Evolutionary conservation across 2,888 invertebrate genomes (phyloP).

Genomic region (Morpho helenor): DNA sequence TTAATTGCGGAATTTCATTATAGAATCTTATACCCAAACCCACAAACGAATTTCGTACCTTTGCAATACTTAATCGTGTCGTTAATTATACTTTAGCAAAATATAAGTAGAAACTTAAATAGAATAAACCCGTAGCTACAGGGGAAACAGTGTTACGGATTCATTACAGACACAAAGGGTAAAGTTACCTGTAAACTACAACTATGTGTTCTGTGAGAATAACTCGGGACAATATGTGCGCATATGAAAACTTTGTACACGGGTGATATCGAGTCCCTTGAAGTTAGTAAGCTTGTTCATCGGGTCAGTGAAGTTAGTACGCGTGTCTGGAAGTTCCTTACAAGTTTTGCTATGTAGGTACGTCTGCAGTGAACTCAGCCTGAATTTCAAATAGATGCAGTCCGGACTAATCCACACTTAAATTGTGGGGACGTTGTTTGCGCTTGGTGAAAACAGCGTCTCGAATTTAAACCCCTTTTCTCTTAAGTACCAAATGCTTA

Average conservation of each 20-base stretch:
- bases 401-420: slow-evolving; percentile 27
- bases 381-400: slow-evolving; percentile 32
- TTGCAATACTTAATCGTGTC: no score
- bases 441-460: slow-evolving; percentile 5
- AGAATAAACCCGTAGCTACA: slow-evolving; percentile 27
- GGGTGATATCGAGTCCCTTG: slow-evolving; percentile 24
- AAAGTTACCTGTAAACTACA: slow-evolving; percentile 31
- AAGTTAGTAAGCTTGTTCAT: slow-evolving; percentile 25
- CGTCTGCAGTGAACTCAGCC: slow-evolving; percentile 20
- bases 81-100: no score
- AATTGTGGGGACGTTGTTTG: slow-evolving; percentile 18
- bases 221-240: slow-evolving; percentile 24
- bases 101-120: slow-evolving; percentile 28
- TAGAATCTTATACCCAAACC: no score
- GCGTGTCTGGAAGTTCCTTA: slow-evolving; percentile 31
- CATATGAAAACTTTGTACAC: slow-evolving; percentile 23
- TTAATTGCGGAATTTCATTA: no score
- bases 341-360: slow-evolving; percentile 28
- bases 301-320: slow-evolving; percentile 26
- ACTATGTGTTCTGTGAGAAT: slow-evolving; percentile 30
- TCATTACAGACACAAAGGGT: slow-evolving; percentile 36
- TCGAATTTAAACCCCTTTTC: slow-evolving; percentile 12
- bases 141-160: slow-evolving; percentile 34
- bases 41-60: no score
- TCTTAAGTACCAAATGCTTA: slow-evolving; percentile 3